Base-by-base conservation (phyloP, 2,888 invertebrate genomes). In the Meloe dianella region DNA sequence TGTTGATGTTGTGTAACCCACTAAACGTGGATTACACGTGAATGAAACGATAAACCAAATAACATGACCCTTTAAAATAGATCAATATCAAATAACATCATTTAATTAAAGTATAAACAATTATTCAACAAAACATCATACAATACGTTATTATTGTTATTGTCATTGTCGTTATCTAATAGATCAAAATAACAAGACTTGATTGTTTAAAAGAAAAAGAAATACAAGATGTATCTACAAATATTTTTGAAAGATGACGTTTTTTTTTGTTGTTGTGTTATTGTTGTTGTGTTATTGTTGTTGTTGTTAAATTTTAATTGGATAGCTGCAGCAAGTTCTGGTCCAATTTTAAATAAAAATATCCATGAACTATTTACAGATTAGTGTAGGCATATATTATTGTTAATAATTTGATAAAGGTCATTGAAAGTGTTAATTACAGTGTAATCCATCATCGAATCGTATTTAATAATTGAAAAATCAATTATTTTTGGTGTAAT, bases 1-100 rank as follows among this genome's bases (percentile, higher is more conserved):
- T 20, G 24, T n/a, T 24, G 60, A 10, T 20, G 10, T 60, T 60
- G 60, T 60, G 38, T 60, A 35, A 60, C 41, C 38, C 12, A 27
- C 24, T 35, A 38, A 32, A 60, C 60, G 22, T 60, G 54, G 27
- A 7, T 54, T 27, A 54, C 54, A 54, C 54, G 54, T 54, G 60
- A 60, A 60, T 38, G 38, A 32, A 12, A 24, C 41, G 38, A 60
- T 60, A 17, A 10, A 60, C 38, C 8, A 60, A 60, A 38, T 38
- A 60, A 30, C 32, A 12, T 8, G 60, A 27, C 12, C 22, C 54
- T 0, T n/a, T 54, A 12, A 27, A n/a, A n/a, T n/a, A n/a, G n/a
- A 27, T 54, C 54, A 54, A 54, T 54, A 54, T 54, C 54, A 54
- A 24, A 54, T 54, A 54, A 54, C 51, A 51, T 51, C 22, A 22